These are phyloP conservation scores for Nasonia vitripennis DNA, from an alignment of 1,140 invertebrate genomes.

Conservation along the genomic window DNA sequence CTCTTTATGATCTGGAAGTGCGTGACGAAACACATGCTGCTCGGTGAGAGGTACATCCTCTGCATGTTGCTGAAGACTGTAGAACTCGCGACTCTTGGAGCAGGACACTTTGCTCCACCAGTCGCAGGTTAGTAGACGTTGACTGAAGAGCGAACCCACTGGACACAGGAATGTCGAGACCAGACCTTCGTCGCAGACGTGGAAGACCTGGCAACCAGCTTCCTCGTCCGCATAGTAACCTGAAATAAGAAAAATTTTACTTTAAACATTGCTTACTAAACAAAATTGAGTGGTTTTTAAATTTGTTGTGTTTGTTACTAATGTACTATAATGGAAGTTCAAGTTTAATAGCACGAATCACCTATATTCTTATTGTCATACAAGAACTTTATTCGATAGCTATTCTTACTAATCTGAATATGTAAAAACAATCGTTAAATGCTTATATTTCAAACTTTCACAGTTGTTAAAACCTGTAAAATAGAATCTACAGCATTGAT, in stretches of 20 bases:
- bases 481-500: too few relatives aligned
- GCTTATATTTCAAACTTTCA: too few relatives aligned
- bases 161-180: constrained; percentile 77
- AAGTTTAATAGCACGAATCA: not conserved
- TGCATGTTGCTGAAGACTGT: constrained; percentile 43
- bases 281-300: too few relatives aligned
- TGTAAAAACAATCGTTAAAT: too few relatives aligned
- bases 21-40: not conserved
- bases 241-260: constrained; percentile 39
- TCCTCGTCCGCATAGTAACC: constrained; percentile 75
- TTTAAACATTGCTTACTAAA: not conserved
- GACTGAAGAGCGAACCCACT: constrained; percentile 77
- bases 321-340: not conserved
- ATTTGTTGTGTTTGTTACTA: not conserved
- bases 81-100: constrained; percentile 63
- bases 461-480: not conserved
- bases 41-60: not conserved
- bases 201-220: constrained; percentile 76
- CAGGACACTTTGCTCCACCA: constrained; percentile 78
- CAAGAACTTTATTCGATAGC: too few relatives aligned
- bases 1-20: not conserved
- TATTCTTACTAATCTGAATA: too few relatives aligned
- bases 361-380: too few relatives aligned
- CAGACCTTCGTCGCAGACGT: constrained; percentile 75
- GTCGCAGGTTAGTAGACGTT: constrained; percentile 76